Conservation (phyloP, 2,888 invertebrate species). For the Catocala nupta region DNA sequence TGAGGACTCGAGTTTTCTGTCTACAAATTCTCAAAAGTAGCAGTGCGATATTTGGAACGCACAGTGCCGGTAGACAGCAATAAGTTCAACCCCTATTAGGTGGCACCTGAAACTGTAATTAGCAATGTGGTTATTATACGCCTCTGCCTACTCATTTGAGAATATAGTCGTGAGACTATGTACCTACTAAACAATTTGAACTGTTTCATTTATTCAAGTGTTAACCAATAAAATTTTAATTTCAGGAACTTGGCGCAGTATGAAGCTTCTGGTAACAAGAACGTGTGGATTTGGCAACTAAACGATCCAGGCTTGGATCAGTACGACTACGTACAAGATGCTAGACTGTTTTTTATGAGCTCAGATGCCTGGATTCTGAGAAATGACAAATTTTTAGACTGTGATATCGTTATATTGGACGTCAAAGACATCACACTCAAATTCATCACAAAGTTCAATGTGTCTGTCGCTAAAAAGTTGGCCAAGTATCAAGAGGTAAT, state of each 20-base stretch:
- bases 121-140: too few species aligned
- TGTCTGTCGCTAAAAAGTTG: constrained; percentile 89
- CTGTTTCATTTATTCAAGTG: too few species aligned
- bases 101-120: too few species aligned
- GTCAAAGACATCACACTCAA: constrained; percentile 75
- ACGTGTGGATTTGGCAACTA: constrained; percentile 79
- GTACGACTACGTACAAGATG: constrained; percentile 74
- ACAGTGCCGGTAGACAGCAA: too few species aligned
- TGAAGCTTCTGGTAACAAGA: constrained; percentile 62
- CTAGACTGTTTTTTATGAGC: constrained; percentile 68
- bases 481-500: constrained; percentile 88
- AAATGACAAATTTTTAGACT: constrained; percentile 59
- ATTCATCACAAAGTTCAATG: constrained; percentile 87
- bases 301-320: constrained; percentile 78
- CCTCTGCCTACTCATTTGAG: too few species aligned
- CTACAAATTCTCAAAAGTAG: too few species aligned
- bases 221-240: constrained; percentile 20
- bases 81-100: too few species aligned
- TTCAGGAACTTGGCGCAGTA: constrained; percentile 73
- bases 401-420: constrained; percentile 73
- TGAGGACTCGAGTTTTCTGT: too few species aligned
- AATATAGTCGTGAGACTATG: too few species aligned
- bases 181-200: too few species aligned
- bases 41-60: too few species aligned
- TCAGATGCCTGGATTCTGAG: constrained; percentile 71